Conservation (phyloP, 2,888 invertebrate species). For the Cylloceria caligata region DNA sequence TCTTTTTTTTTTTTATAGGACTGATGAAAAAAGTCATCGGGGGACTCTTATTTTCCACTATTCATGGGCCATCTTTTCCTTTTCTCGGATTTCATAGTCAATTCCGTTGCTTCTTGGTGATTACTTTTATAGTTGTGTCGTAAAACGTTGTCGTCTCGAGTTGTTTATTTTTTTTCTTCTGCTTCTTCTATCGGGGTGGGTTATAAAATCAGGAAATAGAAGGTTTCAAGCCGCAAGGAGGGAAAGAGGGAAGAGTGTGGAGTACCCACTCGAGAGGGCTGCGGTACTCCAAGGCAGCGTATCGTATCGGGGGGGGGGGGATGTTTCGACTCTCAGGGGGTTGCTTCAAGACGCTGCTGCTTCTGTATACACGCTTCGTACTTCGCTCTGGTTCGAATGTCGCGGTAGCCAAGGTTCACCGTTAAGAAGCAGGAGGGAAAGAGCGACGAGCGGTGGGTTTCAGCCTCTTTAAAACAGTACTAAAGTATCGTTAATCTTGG, state of each 20-base stretch:
- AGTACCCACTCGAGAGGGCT: constrained; percentile 36
- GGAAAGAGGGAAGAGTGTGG: constrained; percentile 31
- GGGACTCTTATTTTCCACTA: not conserved
- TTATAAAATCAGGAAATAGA: constrained; percentile 60
- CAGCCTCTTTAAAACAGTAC: constrained; percentile 82
- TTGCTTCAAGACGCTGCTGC: constrained; percentile 60
- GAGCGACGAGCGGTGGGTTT: constrained; percentile 67
- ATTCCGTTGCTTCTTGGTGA: not conserved
- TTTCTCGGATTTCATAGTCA: constrained; percentile 10
- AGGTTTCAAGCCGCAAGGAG: constrained; percentile 42
- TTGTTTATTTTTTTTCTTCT: constrained; percentile 52
- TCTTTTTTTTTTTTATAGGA: not conserved
- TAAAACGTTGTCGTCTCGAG: constrained; percentile 79
- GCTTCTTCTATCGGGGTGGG: constrained; percentile 12
- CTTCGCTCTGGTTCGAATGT: constrained; percentile 44
- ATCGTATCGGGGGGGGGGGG: constrained; percentile 69
- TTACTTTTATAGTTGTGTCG: constrained; percentile 77
- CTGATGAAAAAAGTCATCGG: not conserved
- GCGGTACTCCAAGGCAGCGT: constrained; percentile 71
- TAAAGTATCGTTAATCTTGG: constrained; percentile 84
- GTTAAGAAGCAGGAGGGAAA: constrained; percentile 51
- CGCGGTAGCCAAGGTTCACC: constrained; percentile 62
- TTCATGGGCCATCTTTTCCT: not conserved
- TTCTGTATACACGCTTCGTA: constrained; percentile 37
- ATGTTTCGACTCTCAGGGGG: constrained; percentile 65